Base-by-base conservation (phyloP, 2,113 vertebrate genomes). In the Trinectes maculatus region DNA sequence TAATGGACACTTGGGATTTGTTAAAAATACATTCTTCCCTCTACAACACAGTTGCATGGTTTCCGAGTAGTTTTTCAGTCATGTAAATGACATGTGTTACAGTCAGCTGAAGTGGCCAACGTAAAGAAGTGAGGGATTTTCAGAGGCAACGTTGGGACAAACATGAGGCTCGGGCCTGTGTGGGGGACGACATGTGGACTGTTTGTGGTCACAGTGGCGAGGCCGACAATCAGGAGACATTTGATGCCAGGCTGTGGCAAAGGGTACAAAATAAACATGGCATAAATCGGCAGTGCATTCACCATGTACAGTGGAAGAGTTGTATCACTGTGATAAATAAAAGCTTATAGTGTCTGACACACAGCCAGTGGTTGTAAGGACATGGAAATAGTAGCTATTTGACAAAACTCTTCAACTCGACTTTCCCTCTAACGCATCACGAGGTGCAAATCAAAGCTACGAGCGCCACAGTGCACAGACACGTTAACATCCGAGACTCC, bases 391-490 rank as follows among this genome's bases (percentile, higher is more conserved):
- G 44, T 33, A 60, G 48, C 3, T 65, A 6, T 3, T 2, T 16
- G 65, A 69, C 19, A 22, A 58, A 79, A 73, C 55, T 58, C 46
- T 51, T 44, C 51, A 55, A 34, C 52, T 76, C 40, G 63, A 77
- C 60, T 10, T 71, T 64, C 81, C 74, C 54, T 59, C 54, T 8
- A 49, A 55, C 42, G 40, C 49, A 34, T 42, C 43, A 64, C 57
- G 59, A 89, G 82, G 90, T 90, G 92, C 91, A 91, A 91, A 89
- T 89, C 77, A 60, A 85, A 88, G 86, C 83, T 77, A 87, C 82
- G 77, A 85, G 81, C 72, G 83, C 55, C 69, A 88, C 86, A 89
- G 89, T 91, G 89, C 89, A 90, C 68, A 89, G 51, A 87, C 84
- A 75, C 71, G 57, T 8, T 11, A 72, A 84, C 74, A 78, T 60